These are phyloP conservation scores for Erebia epiphron DNA, from an alignment of 2,888 invertebrate genomes.

Conservation along the genomic window DNA sequence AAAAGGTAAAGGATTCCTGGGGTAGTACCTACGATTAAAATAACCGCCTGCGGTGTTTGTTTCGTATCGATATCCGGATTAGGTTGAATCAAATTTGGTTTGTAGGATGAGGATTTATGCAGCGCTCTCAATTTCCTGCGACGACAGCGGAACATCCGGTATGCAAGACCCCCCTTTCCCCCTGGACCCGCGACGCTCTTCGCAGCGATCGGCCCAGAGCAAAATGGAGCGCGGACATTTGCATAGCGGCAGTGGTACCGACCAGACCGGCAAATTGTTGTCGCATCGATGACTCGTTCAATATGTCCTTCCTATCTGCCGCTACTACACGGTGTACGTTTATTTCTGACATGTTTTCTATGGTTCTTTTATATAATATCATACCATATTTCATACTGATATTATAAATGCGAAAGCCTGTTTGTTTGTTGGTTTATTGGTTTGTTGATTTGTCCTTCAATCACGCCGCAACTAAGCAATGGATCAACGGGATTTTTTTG, in stretches of 20 bases:
- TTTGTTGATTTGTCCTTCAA: too few relatives aligned
- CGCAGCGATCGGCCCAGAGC: conserved; percentile 62
- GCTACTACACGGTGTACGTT: not conserved
- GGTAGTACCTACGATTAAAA: conserved; percentile 58
- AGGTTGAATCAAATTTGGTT: conserved; percentile 80
- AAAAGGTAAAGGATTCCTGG: conserved; percentile 38
- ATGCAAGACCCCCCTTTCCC: conserved; percentile 49
- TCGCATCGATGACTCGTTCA: conserved; percentile 77
- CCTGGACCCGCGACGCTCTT: conserved; percentile 35
- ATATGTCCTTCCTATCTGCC: conserved; percentile 65
- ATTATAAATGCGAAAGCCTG: too few relatives aligned
- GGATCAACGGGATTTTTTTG: too few relatives aligned
- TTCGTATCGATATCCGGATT: conserved; percentile 82
- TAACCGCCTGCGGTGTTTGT: conserved; percentile 64
- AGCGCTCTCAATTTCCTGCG: conserved; percentile 82
- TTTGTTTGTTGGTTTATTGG: too few relatives aligned
- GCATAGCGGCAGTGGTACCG: conserved; percentile 75
- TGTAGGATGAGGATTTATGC: conserved; percentile 80
- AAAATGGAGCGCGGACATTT: conserved; percentile 77
- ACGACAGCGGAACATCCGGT: conserved; percentile 78
- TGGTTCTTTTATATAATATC: not conserved
- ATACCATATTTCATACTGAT: too few relatives aligned
- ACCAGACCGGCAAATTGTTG: conserved; percentile 80
- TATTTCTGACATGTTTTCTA: not conserved
- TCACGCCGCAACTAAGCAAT: too few relatives aligned